Percentiles rank a stretch among this genome's conserved stretches.
Conservation (phyloP, 2,888 invertebrate genomes). For the Mycogona germanica region DNA sequence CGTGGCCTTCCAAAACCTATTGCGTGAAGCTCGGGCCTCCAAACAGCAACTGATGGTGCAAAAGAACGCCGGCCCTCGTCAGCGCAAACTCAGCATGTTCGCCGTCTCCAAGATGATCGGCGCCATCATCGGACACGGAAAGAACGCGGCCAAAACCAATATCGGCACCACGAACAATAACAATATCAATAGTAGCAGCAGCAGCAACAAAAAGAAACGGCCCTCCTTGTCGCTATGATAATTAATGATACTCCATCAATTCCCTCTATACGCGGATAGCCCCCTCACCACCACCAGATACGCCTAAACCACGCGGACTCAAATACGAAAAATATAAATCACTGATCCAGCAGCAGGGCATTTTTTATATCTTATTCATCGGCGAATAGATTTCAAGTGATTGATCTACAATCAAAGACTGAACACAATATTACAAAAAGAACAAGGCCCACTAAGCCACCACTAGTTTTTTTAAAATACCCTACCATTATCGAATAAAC, state of each 20-base stretch:
- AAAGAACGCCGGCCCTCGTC: slow-evolving; percentile 6
- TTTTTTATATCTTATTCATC: too few species aligned
- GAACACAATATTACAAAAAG: too few species aligned
- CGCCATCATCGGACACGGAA: slow-evolving; percentile 20
- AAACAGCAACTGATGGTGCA: slow-evolving; percentile 10
- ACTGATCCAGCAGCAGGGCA: too few species aligned
- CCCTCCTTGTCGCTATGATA: slow-evolving; percentile 5
- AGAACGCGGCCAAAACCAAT: slow-evolving; percentile 15
- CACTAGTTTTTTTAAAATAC: too few species aligned
- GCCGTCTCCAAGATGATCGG: slow-evolving; percentile 21
- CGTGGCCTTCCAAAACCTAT: slow-evolving; percentile 14
- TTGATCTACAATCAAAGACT: too few species aligned
- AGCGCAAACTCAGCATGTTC: slow-evolving; percentile 19
- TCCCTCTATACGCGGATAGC: too few species aligned
- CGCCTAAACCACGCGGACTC: too few species aligned
- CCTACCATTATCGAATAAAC: too few species aligned
- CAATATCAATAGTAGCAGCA: neutral
- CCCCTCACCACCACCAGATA: too few species aligned
- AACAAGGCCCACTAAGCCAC: too few species aligned
- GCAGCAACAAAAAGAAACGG: slow-evolving; percentile 5
- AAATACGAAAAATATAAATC: too few species aligned
- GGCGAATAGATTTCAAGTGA: too few species aligned
- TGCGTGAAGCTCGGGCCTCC: slow-evolving; percentile 11
- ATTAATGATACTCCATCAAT: neutral
- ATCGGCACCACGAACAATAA: neutral